phyloP scores from a whole-genome alignment of 2,113 vertebrate genomes.

The Xiphophorus couchianus region DNA sequence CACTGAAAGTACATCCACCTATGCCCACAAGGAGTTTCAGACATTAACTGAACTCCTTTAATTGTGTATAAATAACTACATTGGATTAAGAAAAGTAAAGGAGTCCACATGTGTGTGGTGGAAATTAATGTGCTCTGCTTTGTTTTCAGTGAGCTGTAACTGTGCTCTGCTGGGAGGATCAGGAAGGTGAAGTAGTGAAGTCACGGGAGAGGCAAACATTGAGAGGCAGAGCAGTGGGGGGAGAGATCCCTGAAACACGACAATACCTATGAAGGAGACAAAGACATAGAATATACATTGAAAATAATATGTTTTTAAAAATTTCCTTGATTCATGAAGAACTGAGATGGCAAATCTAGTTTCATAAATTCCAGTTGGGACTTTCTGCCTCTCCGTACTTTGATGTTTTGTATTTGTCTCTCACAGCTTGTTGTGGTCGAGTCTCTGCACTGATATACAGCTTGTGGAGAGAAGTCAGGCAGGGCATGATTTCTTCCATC shows the following conservation, averaged over 20 bases:
- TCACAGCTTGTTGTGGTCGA: conserved; percentile 85
- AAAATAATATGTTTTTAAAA: not conserved
- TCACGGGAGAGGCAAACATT: conserved; percentile 44
- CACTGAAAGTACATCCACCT: not conserved
- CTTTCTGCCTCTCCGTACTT: conserved; percentile 84
- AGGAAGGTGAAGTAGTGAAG: conserved; percentile 20
- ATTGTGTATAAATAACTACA: conserved; percentile 7
- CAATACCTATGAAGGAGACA: conserved; percentile 60
- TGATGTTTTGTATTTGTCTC: conserved; percentile 86
- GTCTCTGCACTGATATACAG: conserved; percentile 75
- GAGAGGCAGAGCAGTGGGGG: conserved; percentile 58
- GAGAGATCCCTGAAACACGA: conserved; percentile 61
- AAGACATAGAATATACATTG: not conserved
- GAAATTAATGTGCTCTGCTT: conserved; percentile 14
- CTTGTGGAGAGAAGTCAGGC: conserved; percentile 87
- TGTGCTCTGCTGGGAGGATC: conserved; percentile 9
- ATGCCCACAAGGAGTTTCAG: not conserved
- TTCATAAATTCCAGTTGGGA: too few species aligned
- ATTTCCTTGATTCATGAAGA: not conserved
- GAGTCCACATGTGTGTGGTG: not conserved
- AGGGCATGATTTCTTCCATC: conserved; percentile 84
- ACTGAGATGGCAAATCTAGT: not conserved
- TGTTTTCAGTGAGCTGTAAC: conserved; percentile 6
- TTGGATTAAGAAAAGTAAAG: conserved; percentile 24
- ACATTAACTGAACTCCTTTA: not conserved